Base-by-base conservation (phyloP, 2,797 vertebrate species). In the Centroberyx gerrardi region DNA sequence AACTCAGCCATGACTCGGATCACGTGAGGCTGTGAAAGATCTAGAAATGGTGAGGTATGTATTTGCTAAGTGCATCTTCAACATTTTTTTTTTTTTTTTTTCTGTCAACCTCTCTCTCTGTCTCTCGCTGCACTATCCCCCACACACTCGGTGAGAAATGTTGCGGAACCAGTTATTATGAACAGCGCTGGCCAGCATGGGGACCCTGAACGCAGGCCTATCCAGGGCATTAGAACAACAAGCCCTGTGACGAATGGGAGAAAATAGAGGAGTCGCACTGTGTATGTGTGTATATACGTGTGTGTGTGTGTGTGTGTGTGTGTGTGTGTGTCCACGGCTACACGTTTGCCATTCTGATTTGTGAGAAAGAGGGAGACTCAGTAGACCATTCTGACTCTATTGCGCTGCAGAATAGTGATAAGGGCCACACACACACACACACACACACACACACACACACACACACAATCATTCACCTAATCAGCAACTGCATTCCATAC, bases 221-320 rank as follows among this genome's bases (percentile, higher is more conserved):
- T 83, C 89, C 64, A 28, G 76, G 77, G 89, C 78, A 93, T 91
- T 91, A 90, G 82, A 89, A 89, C 90, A 91, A 90, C 90, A 92
- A 92, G 89, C 87, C 31, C 86, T 88, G 89, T 94, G 91, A 92
- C 92, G 75, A 93, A 94, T 92, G 84, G 78, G 72, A 92, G 90
- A 92, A 94, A 93, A 93, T 93, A 88, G 90, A 89, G 67, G 76
- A 80, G 83, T 82, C 67, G 62, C 62, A 9, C 65, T 82, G 53
- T 65, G 54, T 74, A 63, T 68, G 22, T 70, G 54, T 76, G 31
- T 83, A n/a, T 80, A 61, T 75, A 51, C 29, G 65, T 64, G 51
- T 61, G 65, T 72, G 62, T 70, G 65, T 80, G 73, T 60, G 66
- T 61, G 74, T 68, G 38, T 52, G 64, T 60, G 72, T 56, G 74